Evolutionary conservation across 2,888 invertebrate species (phyloP).

Genomic region (Labia minor): DNA sequence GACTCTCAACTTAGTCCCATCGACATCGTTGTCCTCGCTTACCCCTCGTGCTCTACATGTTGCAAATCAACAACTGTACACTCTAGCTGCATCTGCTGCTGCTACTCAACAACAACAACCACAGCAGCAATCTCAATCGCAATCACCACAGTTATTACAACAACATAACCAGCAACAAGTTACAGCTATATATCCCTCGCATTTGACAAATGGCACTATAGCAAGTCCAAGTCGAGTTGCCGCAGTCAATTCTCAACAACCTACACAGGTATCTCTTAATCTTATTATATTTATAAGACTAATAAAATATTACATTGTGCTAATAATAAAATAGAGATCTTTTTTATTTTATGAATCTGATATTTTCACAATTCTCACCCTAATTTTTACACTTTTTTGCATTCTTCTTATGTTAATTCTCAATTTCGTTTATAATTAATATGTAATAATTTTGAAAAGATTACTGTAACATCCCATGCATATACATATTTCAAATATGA

Average conservation of each 20-base stretch:
- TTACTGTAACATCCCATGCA: too few relatives aligned
- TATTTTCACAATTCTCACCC: too few relatives aligned
- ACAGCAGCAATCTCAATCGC: conserved; percentile 23
- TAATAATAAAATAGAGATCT: too few relatives aligned
- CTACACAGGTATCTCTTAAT: neutral
- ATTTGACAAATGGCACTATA: conserved; percentile 18
- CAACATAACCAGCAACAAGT: conserved; percentile 19
- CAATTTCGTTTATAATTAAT: too few relatives aligned
- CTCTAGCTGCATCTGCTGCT: neutral
- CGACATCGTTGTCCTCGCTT: conserved; percentile 25
- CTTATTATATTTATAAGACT: too few relatives aligned
- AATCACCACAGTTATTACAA: conserved; percentile 22
- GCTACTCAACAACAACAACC: conserved; percentile 21
- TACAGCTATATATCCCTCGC: conserved; percentile 13
- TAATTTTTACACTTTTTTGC: too few relatives aligned
- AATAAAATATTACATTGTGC: too few relatives aligned
- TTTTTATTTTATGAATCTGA: too few relatives aligned
- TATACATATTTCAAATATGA: too few relatives aligned
- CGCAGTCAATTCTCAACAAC: neutral
- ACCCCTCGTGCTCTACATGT: conserved; percentile 17
- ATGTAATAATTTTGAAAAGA: too few relatives aligned
- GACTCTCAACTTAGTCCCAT: conserved; percentile 32
- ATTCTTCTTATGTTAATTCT: too few relatives aligned
- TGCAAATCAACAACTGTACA: conserved; percentile 14
- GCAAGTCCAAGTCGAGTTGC: neutral